A percentile compares a stretch with the other conserved stretches of the same genome.
phyloP scores from a whole-genome alignment of 2,797 vertebrate species.

The Sebastes flavidus region DNA sequence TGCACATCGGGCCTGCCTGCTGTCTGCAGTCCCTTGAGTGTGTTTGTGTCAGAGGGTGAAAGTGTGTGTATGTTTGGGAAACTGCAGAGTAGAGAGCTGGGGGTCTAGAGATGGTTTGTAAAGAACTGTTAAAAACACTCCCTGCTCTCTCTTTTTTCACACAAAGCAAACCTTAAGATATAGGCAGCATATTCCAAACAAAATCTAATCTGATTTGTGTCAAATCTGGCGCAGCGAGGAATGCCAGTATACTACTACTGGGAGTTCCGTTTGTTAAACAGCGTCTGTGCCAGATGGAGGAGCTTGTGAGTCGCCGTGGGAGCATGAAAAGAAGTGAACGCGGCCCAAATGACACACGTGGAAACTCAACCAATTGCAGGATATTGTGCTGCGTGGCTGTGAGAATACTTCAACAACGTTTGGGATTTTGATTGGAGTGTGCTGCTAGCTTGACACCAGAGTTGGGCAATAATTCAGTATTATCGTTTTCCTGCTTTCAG shows the following conservation, averaged over 20 bases:
- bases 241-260: constrained; percentile 7
- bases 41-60: constrained; percentile 53
- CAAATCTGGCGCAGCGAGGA: constrained; percentile 19
- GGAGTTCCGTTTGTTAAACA: constrained; percentile 14
- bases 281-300: constrained; percentile 34
- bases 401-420: background rate
- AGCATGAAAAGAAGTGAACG: constrained; percentile 18
- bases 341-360: background rate
- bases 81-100: constrained; percentile 42
- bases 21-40: constrained; percentile 55
- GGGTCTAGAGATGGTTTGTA: constrained; percentile 44
- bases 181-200: constrained; percentile 14
- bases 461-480: background rate
- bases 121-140: constrained; percentile 41
- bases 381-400: background rate
- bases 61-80: constrained; percentile 54
- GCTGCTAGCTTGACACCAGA: background rate
- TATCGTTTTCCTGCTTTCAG: background rate
- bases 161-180: constrained; percentile 17
- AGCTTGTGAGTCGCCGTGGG: constrained; percentile 21
- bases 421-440: background rate
- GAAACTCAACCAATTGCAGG: background rate
- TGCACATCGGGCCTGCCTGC: constrained; percentile 57
- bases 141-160: constrained; percentile 1
- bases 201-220: constrained; percentile 36